Evolutionary conservation across 1,140 invertebrate genomes (phyloP).

Genomic region (Platyscapa corneri): DNA sequence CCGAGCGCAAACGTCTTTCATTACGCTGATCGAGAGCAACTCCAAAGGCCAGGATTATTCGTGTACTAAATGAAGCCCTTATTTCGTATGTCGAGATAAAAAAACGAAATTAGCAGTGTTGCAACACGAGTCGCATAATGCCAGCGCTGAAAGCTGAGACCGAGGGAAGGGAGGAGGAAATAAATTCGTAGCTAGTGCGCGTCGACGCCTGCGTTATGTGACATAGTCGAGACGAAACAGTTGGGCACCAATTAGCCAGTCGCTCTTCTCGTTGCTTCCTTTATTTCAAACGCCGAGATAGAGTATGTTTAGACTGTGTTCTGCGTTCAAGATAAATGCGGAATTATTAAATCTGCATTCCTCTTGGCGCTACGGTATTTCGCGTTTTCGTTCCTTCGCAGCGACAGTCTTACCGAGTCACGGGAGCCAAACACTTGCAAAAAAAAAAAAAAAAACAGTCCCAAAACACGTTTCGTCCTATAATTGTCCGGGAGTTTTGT

Average conservation of each 20-base stretch:
- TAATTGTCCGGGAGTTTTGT: too few relatives aligned
- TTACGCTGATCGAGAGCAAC: not conserved
- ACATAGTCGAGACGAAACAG: constrained; percentile 2
- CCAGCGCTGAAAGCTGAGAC: not conserved
- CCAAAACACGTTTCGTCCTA: too few relatives aligned
- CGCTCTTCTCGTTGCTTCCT: not conserved
- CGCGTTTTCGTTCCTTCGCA: too few relatives aligned
- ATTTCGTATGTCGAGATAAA: not conserved
- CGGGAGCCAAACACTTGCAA: too few relatives aligned
- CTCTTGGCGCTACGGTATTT: not conserved
- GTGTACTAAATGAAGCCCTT: not conserved
- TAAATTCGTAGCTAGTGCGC: not conserved
- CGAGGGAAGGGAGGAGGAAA: not conserved
- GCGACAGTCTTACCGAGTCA: too few relatives aligned
- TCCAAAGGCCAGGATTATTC: not conserved
- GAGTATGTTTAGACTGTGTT: constrained; percentile 40
- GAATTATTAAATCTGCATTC: not conserved
- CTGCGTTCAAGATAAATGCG: not conserved
- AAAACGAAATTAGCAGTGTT: not conserved
- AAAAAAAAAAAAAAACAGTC: too few relatives aligned
- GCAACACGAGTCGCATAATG: not conserved
- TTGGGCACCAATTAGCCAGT: constrained; percentile 29
- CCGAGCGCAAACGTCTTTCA: not conserved
- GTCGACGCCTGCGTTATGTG: not conserved
- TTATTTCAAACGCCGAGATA: not conserved